Conservation (phyloP, 2,888 invertebrate species). For the Drosophila mulleri region DNA sequence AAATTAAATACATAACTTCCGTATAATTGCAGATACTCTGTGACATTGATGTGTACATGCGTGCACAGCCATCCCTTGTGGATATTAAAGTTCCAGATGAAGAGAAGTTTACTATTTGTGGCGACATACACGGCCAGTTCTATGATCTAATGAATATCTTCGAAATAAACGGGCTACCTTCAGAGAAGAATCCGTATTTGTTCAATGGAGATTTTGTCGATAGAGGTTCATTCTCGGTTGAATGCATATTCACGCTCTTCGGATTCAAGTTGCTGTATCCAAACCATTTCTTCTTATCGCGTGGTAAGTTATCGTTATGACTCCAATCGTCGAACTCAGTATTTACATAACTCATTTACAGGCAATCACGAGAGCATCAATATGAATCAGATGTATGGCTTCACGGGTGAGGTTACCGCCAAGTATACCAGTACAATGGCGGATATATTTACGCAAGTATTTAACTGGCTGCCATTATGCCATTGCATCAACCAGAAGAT, state of each 20-base stretch:
- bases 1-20: background rate
- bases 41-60: constrained; percentile 94
- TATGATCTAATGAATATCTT: constrained; percentile 99
- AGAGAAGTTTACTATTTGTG: constrained; percentile 98
- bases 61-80: constrained; percentile 93
- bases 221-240: constrained; percentile 99
- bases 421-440: constrained; percentile 98
- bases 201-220: constrained; percentile 99
- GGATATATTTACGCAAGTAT: constrained; percentile 98
- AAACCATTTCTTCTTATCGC: constrained; percentile 97
- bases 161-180: constrained; percentile 97
- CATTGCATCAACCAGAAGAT: constrained; percentile 95
- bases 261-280: constrained; percentile 98
- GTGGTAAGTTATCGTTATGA: constrained; percentile 89
- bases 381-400: constrained; percentile 99
- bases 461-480: constrained; percentile 98
- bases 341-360: constrained; percentile 79
- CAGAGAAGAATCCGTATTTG: constrained; percentile 96
- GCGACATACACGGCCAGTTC: constrained; percentile 99
- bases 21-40: constrained; percentile 91
- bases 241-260: constrained; percentile 98
- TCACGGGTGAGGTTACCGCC: constrained; percentile 98
- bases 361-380: constrained; percentile 99
- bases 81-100: constrained; percentile 94
- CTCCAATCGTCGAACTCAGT: background rate